phyloP scores from a whole-genome alignment of 2,888 invertebrate species.

The Lydus trimaculatus region DNA sequence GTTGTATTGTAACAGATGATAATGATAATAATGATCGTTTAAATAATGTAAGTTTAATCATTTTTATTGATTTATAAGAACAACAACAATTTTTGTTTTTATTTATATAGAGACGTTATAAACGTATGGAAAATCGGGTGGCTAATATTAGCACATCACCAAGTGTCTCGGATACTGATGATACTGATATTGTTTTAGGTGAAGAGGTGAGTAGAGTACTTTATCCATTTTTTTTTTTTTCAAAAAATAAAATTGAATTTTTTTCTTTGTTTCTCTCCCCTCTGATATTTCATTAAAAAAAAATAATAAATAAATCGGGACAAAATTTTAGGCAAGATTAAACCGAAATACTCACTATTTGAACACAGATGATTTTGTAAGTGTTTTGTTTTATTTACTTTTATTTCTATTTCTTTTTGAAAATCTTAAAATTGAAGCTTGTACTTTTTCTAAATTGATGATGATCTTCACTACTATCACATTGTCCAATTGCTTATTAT shows the following conservation, averaged over 20 bases:
- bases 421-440: no score
- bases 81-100: background rate
- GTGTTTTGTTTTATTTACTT: slow-evolving; percentile 35
- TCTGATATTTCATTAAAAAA: background rate
- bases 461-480: no score
- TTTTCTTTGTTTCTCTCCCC: background rate
- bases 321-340: slow-evolving; percentile 36
- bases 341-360: slow-evolving; percentile 40
- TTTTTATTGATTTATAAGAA: no score
- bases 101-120: slow-evolving; percentile 45
- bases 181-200: slow-evolving; percentile 64
- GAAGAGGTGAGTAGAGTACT: slow-evolving; percentile 65
- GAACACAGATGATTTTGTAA: slow-evolving; percentile 49
- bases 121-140: slow-evolving; percentile 48
- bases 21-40: slow-evolving; percentile 11
- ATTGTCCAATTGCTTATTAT: no score
- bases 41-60: slow-evolving; percentile 17
- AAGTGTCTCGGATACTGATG: slow-evolving; percentile 60
- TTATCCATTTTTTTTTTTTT: no score
- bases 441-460: no score
- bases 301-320: background rate
- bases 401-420: slow-evolving; percentile 12
- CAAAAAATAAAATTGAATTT: background rate
- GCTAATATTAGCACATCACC: slow-evolving; percentile 47
- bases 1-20: slow-evolving; percentile 51